These are phyloP conservation scores for Hirudo medicinalis DNA, from an alignment of 1,140 invertebrate genomes.

Conservation along the genomic window DNA sequence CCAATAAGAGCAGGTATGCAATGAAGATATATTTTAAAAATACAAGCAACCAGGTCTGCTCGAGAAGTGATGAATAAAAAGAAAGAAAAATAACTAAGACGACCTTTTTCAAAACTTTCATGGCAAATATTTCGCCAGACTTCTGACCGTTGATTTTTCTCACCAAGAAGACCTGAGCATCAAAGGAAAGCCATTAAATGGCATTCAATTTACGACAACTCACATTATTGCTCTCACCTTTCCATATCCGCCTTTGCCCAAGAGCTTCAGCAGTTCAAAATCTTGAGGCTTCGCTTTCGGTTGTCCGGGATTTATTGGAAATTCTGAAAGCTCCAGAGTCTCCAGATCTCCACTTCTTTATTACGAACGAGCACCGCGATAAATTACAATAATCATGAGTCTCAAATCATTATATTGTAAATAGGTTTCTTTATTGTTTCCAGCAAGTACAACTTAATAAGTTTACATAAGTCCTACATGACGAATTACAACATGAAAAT, in stretches of 20 bases:
- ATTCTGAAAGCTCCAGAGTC: slow-evolving; percentile 5
- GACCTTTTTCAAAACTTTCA: slow-evolving; percentile 92
- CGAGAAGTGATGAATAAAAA: not conserved
- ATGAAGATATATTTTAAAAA: not conserved
- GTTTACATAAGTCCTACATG: not conserved
- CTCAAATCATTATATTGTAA: not conserved
- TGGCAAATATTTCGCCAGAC: slow-evolving; percentile 85
- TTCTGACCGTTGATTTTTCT: slow-evolving; percentile 84
- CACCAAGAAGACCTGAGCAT: slow-evolving; percentile 40
- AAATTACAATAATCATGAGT: not conserved
- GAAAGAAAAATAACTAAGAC: slow-evolving; percentile 95
- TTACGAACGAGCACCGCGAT: not conserved
- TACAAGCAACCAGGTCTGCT: not conserved
- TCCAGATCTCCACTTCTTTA: slow-evolving; percentile 47
- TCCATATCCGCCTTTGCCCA: slow-evolving; percentile 98
- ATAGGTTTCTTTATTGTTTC: not conserved
- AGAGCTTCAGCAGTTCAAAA: slow-evolving; percentile 55
- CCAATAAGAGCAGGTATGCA: not conserved
- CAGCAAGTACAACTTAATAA: not conserved
- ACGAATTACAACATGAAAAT: not conserved
- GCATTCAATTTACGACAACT: not conserved
- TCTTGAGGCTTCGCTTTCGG: slow-evolving; percentile 46
- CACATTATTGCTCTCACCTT: slow-evolving; percentile 48
- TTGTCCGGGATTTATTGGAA: slow-evolving; percentile 7
- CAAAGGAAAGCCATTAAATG: not conserved